phyloP scores from a whole-genome alignment of 1,140 invertebrate genomes.

The Zaprionus africanus region DNA sequence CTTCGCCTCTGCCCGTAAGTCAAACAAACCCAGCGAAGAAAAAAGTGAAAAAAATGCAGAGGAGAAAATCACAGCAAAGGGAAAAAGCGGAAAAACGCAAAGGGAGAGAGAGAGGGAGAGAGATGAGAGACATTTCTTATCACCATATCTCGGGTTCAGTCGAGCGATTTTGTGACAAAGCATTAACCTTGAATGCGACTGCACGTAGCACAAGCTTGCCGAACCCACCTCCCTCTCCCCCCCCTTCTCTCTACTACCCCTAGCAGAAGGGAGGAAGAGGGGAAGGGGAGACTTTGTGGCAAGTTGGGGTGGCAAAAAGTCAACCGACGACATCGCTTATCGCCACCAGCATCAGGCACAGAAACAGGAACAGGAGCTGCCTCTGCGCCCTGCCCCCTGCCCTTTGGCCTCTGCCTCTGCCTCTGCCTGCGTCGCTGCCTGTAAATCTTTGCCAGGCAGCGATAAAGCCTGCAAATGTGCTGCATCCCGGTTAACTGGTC shows the following conservation, averaged over 20 bases:
- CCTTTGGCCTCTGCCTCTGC: not conserved
- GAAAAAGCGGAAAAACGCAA: not conserved
- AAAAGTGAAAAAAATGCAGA: slow-evolving; percentile 9
- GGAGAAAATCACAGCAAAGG: not conserved
- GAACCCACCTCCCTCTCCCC: not conserved
- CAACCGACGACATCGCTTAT: slow-evolving; percentile 36
- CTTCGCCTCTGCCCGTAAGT: slow-evolving; percentile 10
- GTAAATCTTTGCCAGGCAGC: slow-evolving; percentile 23
- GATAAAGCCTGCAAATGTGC: slow-evolving; percentile 28
- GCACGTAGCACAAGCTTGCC: slow-evolving; percentile 50
- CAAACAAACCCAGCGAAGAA: slow-evolving; percentile 34
- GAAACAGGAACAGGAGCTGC: slow-evolving; percentile 1
- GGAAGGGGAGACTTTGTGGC: not conserved
- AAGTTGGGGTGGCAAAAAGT: slow-evolving; percentile 50
- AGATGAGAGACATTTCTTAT: slow-evolving; percentile 24
- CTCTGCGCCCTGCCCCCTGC: not conserved
- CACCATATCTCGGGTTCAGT: slow-evolving; percentile 36
- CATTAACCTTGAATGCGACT: slow-evolving; percentile 79
- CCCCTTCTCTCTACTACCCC: not conserved
- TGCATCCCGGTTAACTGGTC: slow-evolving; percentile 27
- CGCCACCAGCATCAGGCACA: slow-evolving; percentile 24
- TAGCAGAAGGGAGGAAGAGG: not conserved
- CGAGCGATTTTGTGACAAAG: slow-evolving; percentile 57
- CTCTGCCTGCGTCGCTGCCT: not conserved
- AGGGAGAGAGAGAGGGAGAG: slow-evolving; percentile 10